Conservation (phyloP, 1,140 invertebrate species). For the Schlechtendalia chinensis region DNA sequence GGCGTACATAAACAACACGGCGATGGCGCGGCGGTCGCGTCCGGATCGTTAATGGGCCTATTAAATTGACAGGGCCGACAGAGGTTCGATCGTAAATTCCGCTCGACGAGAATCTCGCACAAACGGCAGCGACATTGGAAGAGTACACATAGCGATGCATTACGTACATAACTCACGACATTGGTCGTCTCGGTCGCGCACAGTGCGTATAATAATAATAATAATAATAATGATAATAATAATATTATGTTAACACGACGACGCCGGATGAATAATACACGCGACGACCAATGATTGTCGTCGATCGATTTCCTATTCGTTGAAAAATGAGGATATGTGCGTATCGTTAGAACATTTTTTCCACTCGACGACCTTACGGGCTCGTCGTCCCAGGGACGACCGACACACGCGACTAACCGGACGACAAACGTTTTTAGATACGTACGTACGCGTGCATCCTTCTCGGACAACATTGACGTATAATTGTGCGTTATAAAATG, state of each 20-base stretch:
- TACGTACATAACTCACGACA: not conserved
- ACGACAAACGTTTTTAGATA: too few relatives aligned
- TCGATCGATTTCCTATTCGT: not conserved
- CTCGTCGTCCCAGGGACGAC: not conserved
- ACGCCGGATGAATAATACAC: too few relatives aligned
- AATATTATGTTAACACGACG: conserved; percentile 11
- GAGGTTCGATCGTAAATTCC: not conserved
- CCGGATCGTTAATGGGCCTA: not conserved
- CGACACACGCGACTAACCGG: too few relatives aligned
- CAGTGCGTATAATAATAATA: not conserved
- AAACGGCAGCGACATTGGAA: not conserved
- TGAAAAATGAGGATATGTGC: not conserved
- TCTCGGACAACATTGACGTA: too few relatives aligned
- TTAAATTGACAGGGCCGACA: conserved; percentile 30
- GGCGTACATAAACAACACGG: not conserved
- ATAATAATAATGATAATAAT: too few relatives aligned
- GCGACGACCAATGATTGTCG: too few relatives aligned
- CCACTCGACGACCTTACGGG: conserved; percentile 28
- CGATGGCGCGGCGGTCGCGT: too few relatives aligned
- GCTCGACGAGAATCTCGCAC: not conserved
- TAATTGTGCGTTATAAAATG: too few relatives aligned
- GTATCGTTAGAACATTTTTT: not conserved
- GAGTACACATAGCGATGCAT: not conserved
- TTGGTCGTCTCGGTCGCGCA: not conserved
- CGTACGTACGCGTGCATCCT: too few relatives aligned